A percentile compares a stretch with the other conserved stretches of the same genome.
Conservation (phyloP, 2,888 invertebrate species). For the Thereva unica region DNA sequence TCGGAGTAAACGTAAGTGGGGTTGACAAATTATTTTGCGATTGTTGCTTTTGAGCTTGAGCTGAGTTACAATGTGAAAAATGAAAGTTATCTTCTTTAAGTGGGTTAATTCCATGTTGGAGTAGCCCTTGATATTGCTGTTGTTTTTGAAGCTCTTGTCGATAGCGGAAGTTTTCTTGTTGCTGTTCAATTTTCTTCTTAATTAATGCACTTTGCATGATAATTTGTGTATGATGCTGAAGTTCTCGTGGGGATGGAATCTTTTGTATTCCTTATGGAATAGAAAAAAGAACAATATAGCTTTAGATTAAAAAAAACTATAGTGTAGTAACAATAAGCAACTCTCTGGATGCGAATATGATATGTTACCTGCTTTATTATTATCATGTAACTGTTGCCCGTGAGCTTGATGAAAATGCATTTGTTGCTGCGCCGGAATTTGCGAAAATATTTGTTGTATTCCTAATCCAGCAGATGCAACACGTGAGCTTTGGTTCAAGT, state of each 20-base stretch:
- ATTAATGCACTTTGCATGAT: conserved; percentile 85
- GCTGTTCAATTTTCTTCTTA: conserved; percentile 87
- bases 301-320: neutral
- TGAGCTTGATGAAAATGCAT: conserved; percentile 36
- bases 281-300: neutral
- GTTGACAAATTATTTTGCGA: conserved; percentile 62
- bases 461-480: conserved; percentile 40
- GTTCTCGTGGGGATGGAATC: conserved; percentile 81
- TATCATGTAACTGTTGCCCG: conserved; percentile 51
- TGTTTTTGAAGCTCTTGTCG: conserved; percentile 66
- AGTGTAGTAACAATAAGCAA: too few relatives aligned
- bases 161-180: conserved; percentile 80
- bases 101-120: conserved; percentile 16
- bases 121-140: conserved; percentile 1
- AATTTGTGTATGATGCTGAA: conserved; percentile 82
- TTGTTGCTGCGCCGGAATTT: conserved; percentile 22
- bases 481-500: conserved; percentile 27
- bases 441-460: conserved; percentile 41
- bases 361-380: neutral
- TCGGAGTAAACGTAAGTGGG: conserved; percentile 89
- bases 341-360: neutral
- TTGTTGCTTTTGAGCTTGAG: conserved; percentile 35
- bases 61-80: conserved; percentile 43
- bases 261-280: conserved; percentile 67
- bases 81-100: neutral